Conservation (phyloP, 2,797 vertebrate species). For the Eleutherodactylus coqui region DNA sequence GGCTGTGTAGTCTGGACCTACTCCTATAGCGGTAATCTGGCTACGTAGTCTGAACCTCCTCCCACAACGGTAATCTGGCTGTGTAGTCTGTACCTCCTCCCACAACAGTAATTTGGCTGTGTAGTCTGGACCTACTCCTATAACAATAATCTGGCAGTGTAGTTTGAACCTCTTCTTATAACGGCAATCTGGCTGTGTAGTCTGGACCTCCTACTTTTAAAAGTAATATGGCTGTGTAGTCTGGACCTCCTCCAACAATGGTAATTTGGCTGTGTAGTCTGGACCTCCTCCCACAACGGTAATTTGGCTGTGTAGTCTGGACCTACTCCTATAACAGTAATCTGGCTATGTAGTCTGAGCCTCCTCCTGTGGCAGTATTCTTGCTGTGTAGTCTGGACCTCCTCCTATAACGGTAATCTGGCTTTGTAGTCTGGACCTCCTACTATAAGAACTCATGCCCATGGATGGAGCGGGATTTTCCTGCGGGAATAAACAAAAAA, state of each 20-base stretch:
- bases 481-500: too few relatives aligned
- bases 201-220: neutral
- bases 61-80: neutral
- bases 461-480: too few relatives aligned
- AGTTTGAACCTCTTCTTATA: neutral
- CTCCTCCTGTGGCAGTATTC: too few relatives aligned
- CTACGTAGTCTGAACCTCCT: neutral
- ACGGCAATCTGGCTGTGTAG: neutral
- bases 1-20: neutral
- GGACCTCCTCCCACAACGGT: neutral
- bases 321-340: neutral
- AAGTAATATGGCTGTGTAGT: neutral
- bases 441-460: too few relatives aligned
- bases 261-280: neutral
- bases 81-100: neutral
- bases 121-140: neutral
- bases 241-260: neutral
- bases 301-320: neutral
- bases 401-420: too few relatives aligned
- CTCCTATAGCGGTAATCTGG: neutral
- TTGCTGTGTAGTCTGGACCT: neutral
- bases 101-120: neutral
- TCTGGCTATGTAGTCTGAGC: too few relatives aligned
- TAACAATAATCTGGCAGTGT: neutral
- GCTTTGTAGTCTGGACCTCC: too few relatives aligned